Conservation (phyloP, 2,113 vertebrate genomes). For the Trogon melanurus region DNA sequence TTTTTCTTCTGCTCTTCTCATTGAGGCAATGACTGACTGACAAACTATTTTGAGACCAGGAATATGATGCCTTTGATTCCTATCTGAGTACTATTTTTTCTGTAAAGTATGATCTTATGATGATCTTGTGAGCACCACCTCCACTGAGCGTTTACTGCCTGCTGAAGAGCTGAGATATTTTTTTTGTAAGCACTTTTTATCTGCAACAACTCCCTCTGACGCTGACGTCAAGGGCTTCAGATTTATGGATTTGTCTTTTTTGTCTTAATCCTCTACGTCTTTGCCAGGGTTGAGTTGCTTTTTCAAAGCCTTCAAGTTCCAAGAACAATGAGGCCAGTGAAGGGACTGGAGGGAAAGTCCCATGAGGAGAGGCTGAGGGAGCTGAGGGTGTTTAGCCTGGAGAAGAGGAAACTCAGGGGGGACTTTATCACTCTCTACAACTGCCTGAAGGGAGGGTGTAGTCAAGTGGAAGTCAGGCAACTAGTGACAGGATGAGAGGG, state of each 20-base stretch:
- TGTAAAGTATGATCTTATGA: background rate
- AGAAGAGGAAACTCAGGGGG: too few species aligned
- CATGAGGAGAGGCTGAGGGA: too few species aligned
- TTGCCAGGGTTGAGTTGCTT: background rate
- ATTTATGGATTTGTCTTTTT: background rate
- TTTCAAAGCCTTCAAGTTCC: background rate
- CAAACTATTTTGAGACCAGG: background rate
- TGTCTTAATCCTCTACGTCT: background rate
- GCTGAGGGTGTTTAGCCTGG: too few species aligned
- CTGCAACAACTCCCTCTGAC: background rate
- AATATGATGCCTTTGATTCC: background rate
- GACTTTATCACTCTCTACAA: too few species aligned
- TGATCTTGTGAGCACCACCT: background rate
- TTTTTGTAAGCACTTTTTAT: background rate
- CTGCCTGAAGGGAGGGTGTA: too few species aligned
- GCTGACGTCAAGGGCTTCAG: background rate
- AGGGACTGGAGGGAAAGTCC: too few species aligned
- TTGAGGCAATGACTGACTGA: background rate
- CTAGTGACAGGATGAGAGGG: too few species aligned
- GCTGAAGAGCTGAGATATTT: background rate
- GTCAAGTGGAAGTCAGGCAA: too few species aligned
- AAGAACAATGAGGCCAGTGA: too few species aligned
- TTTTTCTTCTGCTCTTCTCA: background rate
- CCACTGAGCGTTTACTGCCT: background rate
- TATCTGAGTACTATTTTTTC: background rate